Evolutionary conservation across 2,888 invertebrate genomes (phyloP).

Genomic region (Chromoteleia sp.): DNA sequence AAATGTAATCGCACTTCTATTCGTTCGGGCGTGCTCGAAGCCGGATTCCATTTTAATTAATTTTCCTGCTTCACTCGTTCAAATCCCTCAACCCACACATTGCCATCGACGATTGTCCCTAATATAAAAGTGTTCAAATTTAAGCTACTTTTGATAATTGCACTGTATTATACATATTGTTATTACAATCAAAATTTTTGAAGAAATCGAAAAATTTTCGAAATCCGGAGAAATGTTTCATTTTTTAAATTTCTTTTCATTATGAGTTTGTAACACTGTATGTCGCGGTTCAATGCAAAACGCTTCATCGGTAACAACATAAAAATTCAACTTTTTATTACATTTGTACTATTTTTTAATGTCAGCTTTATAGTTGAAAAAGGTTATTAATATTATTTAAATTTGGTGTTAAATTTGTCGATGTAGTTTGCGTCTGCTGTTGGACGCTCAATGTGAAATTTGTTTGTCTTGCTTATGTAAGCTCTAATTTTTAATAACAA

Average conservation of each 20-base stretch:
- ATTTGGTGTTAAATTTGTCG: neutral
- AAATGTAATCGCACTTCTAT: conserved; percentile 81
- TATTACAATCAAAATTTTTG: conserved; percentile 27
- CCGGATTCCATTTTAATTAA: conserved; percentile 83
- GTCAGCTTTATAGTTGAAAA: too few species aligned
- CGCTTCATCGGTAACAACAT: too few species aligned
- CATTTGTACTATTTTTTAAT: too few species aligned
- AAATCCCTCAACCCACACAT: conserved; percentile 59
- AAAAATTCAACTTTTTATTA: too few species aligned
- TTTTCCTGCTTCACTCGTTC: conserved; percentile 73
- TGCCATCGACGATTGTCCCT: conserved; percentile 53
- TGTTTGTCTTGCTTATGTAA: conserved; percentile 11
- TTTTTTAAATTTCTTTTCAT: too few species aligned
- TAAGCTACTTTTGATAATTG: conserved; percentile 67
- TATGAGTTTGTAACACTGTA: too few species aligned
- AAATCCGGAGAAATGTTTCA: conserved; percentile 2
- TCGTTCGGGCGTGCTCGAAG: conserved; percentile 70
- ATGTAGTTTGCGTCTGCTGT: neutral
- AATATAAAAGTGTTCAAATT: conserved; percentile 53
- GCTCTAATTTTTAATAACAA: conserved; percentile 60
- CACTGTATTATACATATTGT: conserved; percentile 8
- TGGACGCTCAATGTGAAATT: neutral
- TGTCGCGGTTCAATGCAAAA: too few species aligned
- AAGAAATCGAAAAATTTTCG: conserved; percentile 16
- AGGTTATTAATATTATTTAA: neutral